Percentiles rank a stretch among this genome's conserved stretches.
phyloP scores from a whole-genome alignment of 2,888 invertebrate species.

The Drosophila seclusa region DNA sequence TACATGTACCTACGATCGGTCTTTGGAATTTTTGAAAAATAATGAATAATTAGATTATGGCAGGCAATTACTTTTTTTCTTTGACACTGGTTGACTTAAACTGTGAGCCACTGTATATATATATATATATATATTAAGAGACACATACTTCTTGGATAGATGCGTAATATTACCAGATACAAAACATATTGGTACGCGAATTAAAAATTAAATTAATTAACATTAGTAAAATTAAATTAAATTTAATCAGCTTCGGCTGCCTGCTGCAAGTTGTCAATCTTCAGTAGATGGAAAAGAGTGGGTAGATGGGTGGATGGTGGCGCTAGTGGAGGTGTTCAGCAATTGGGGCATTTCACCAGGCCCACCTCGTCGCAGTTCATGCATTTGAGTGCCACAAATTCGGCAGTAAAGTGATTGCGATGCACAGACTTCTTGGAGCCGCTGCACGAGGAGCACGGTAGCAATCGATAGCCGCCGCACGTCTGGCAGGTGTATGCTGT shows the following conservation, averaged over 20 bases:
- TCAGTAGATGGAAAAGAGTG: background rate
- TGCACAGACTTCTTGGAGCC: slow-evolving; percentile 98
- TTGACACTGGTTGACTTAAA: too few species aligned
- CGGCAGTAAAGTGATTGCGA: slow-evolving; percentile 96
- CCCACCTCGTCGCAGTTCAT: slow-evolving; percentile 98
- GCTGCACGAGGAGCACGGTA: slow-evolving; percentile 96
- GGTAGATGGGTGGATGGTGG: background rate
- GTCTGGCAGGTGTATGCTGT: slow-evolving; percentile 92
- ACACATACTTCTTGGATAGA: slow-evolving; percentile 3
- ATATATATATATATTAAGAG: slow-evolving; percentile 5
- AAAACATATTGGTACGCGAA: slow-evolving; percentile 30
- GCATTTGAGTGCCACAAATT: slow-evolving; percentile 96
- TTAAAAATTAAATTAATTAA: slow-evolving; percentile 5
- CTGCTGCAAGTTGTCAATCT: slow-evolving; percentile 1
- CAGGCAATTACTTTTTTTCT: too few species aligned
- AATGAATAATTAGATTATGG: too few species aligned
- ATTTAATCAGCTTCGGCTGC: slow-evolving; percentile 36
- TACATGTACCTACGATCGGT: too few species aligned
- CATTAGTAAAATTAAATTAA: slow-evolving; percentile 14
- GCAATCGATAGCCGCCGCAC: slow-evolving; percentile 96
- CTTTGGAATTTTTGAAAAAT: too few species aligned
- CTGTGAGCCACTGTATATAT: background rate
- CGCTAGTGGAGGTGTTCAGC: slow-evolving; percentile 85
- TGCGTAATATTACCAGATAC: slow-evolving; percentile 14
- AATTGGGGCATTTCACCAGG: slow-evolving; percentile 93